phyloP scores from a whole-genome alignment of 2,888 invertebrate genomes.

The Globia sparganii region DNA sequence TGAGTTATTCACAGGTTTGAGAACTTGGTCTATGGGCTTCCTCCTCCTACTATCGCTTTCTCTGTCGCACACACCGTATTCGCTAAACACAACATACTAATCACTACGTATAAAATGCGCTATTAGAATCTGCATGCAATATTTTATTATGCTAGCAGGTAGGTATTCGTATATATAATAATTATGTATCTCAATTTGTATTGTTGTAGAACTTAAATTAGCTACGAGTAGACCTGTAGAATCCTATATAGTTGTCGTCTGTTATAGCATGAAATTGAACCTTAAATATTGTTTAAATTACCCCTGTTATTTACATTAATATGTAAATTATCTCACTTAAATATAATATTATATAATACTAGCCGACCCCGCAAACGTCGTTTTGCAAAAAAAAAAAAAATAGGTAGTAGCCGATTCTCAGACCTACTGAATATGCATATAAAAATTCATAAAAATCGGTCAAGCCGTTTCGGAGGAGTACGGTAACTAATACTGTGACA shows the following conservation, averaged over 20 bases:
- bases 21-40: constrained; percentile 37
- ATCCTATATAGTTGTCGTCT: constrained; percentile 25
- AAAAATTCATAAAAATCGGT: no score
- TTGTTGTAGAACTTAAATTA: constrained; percentile 16
- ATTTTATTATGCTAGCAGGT: neutral
- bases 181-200: neutral
- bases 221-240: constrained; percentile 31
- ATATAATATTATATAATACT: neutral
- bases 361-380: no score
- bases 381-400: no score
- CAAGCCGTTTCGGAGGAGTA: no score
- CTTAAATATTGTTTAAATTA: constrained; percentile 13
- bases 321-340: constrained; percentile 1
- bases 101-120: constrained; percentile 41
- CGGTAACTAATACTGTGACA: no score
- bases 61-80: constrained; percentile 35
- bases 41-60: constrained; percentile 55
- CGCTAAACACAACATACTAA: constrained; percentile 38
- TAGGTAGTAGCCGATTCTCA: no score
- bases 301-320: neutral
- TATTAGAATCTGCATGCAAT: constrained; percentile 33
- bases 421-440: no score
- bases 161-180: constrained; percentile 23
- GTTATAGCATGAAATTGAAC: constrained; percentile 25
- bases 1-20: constrained; percentile 20